phyloP scores from a whole-genome alignment of 1,140 invertebrate species.

The Cydia splendana region DNA sequence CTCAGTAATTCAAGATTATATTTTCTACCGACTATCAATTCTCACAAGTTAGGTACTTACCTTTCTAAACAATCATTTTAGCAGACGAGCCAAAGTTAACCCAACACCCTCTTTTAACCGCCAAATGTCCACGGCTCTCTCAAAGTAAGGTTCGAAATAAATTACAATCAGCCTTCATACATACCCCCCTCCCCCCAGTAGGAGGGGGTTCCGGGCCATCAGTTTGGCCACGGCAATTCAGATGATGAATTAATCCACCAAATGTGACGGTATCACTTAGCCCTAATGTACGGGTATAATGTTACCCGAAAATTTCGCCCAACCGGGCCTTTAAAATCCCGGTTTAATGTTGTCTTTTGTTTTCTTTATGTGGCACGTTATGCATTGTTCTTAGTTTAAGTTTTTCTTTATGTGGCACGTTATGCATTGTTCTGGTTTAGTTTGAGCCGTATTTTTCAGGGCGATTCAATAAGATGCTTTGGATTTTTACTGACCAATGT shows the following conservation, averaged over 20 bases:
- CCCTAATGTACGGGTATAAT: slow-evolving; percentile 79
- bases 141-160: slow-evolving; percentile 23
- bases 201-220: slow-evolving; percentile 71
- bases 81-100: not conserved
- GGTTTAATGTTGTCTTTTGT: slow-evolving; percentile 53
- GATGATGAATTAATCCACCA: slow-evolving; percentile 80
- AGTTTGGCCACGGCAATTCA: slow-evolving; percentile 78
- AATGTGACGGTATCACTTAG: slow-evolving; percentile 79
- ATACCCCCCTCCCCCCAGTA: slow-evolving; percentile 30
- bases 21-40: not conserved
- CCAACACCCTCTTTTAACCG: not conserved
- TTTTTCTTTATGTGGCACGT: slow-evolving; percentile 20
- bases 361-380: slow-evolving; percentile 35
- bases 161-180: slow-evolving; percentile 30
- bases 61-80: not conserved
- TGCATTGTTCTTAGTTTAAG: not conserved
- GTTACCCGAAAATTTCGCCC: slow-evolving; percentile 70
- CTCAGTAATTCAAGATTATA: no score
- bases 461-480: not conserved
- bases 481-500: not conserved
- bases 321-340: slow-evolving; percentile 44
- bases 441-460: not conserved
- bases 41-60: not conserved
- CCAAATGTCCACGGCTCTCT: not conserved
- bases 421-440: not conserved